phyloP scores from a whole-genome alignment of 92 coral and sea anemone species.

The Parazoanthus swiftii region DNA sequence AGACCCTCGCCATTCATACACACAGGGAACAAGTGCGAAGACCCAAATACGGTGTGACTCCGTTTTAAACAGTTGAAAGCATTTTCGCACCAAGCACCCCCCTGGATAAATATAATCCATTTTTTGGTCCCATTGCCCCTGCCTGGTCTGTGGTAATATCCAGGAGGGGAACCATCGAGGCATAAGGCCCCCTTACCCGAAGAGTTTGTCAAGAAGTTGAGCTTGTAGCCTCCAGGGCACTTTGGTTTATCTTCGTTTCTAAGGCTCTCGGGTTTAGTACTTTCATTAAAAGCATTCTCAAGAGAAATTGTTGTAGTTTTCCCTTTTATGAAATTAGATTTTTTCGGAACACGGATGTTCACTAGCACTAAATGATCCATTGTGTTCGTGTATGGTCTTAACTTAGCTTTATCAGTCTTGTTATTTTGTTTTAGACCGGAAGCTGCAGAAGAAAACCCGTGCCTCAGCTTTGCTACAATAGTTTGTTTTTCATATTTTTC shows the following conservation, averaged over 20 bases:
- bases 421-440: no score
- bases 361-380: no score
- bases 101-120: constrained; percentile 53
- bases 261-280: not conserved
- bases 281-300: not conserved
- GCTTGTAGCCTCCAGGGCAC: not conserved
- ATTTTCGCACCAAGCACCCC: constrained; percentile 60
- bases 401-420: no score
- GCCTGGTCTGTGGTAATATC: no score
- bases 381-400: no score
- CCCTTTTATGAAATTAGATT: not conserved
- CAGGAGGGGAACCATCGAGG: constrained; percentile 62
- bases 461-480: no score
- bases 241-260: not conserved
- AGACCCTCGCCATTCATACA: no score
- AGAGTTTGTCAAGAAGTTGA: constrained; percentile 27
- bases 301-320: not conserved
- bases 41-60: no score
- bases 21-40: constrained; percentile 20
- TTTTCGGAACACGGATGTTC: not conserved
- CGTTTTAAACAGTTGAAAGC: constrained; percentile 14
- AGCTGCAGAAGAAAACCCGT: no score
- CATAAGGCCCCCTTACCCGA: constrained; percentile 55
- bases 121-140: constrained; percentile 18
- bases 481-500: no score